Base-by-base conservation (phyloP, 2,113 vertebrate genomes). In the Hypanus sabinus region DNA sequence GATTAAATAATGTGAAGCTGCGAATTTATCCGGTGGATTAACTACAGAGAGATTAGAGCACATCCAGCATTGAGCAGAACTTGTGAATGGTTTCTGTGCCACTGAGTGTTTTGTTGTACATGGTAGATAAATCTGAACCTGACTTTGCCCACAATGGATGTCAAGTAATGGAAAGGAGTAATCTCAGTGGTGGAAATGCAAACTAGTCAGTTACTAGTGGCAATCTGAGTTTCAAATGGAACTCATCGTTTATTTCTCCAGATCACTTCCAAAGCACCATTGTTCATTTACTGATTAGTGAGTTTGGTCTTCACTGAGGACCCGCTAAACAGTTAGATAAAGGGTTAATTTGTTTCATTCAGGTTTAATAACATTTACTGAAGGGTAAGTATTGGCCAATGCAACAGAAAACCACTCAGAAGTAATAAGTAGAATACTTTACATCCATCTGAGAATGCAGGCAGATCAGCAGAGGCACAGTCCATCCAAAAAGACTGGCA, bases 21-120 rank as follows among this genome's bases (percentile, higher is more conserved):
- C 73, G 70, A 71, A 73, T 30, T 38, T 55, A 38, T 71, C 91
- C 38, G 38, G 55, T 9, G 55, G 65, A 73, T 75, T 73, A 75
- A 55, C 30, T 73, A 73, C 91, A 46, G 36, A 73, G 27, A 55
- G 91, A 93, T 93, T 93, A 93, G 33, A 73, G 38, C 91, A 71
- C 68, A 75, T 73, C 36, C 36, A 73, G 11, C 27, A 12, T 55
- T 65, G 10, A 73, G 68, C 38, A 30, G 91, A 14, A 24, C 36
- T 14, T 30, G 8, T 27, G 5, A 36, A 6, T 93, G 91, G 70
- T 93, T 75, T 36, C n/a, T 30, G 46, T 46, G 91, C 5, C 91
- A 93, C 91, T 30, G 46, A 46, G 4, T 46, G 46, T 46, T 46
- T 46, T 46, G 46, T 3, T 46, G 46, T 46, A 46, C 4, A 3